A percentile compares a stretch with the other conserved stretches of the same genome.
Evolutionary conservation across 2,888 invertebrate species (phyloP).

Genomic region (Leptogaster cylindrica): DNA sequence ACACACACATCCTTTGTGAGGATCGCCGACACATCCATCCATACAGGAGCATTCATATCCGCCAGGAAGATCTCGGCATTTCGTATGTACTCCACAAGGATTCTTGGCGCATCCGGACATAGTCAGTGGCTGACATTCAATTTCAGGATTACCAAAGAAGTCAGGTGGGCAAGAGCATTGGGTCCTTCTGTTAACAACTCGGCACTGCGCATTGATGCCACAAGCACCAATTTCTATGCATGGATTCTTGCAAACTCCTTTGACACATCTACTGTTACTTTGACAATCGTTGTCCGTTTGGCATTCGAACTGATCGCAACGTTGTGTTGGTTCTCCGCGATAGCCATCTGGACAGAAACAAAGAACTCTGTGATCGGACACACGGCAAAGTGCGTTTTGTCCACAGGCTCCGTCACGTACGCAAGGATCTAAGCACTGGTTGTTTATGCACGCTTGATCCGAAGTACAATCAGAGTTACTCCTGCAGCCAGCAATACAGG

Average conservation of each 20-base stretch:
- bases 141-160: slow-evolving; percentile 73
- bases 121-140: slow-evolving; percentile 73
- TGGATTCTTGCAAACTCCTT: slow-evolving; percentile 81
- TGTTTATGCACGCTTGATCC: slow-evolving; percentile 74
- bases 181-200: slow-evolving; percentile 75
- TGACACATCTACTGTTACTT: slow-evolving; percentile 75
- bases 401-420: slow-evolving; percentile 74
- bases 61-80: slow-evolving; percentile 78
- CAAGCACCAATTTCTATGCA: slow-evolving; percentile 79
- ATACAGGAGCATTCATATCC: slow-evolving; percentile 83
- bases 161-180: slow-evolving; percentile 80
- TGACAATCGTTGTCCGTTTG: slow-evolving; percentile 78
- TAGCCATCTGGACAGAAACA: slow-evolving; percentile 88
- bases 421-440: slow-evolving; percentile 76
- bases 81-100: slow-evolving; percentile 84
- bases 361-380: slow-evolving; percentile 80
- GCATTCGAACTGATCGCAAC: slow-evolving; percentile 81
- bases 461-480: slow-evolving; percentile 79
- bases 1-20: slow-evolving; percentile 80
- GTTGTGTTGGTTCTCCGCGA: slow-evolving; percentile 78
- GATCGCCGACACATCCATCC: slow-evolving; percentile 81
- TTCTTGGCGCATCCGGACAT: slow-evolving; percentile 78
- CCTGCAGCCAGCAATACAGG: slow-evolving; percentile 81
- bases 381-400: slow-evolving; percentile 78
- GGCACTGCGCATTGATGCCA: slow-evolving; percentile 84